Conservation (phyloP, 2,888 invertebrate genomes). For the Troides oblongomaculatus region DNA sequence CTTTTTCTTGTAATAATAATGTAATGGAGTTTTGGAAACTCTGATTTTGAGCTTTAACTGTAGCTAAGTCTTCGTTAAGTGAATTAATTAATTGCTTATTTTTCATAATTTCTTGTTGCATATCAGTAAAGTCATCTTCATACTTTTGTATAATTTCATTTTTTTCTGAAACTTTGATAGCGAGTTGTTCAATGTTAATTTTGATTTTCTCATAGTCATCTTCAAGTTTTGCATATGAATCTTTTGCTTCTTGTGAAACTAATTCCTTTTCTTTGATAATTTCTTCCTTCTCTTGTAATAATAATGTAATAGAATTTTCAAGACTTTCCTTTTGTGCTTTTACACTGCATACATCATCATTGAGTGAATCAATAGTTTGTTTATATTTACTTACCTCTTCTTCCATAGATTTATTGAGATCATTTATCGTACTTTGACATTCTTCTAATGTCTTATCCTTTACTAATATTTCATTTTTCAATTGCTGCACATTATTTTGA, state of each 20-base stretch:
- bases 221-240: slow-evolving; percentile 35
- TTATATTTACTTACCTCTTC: slow-evolving; percentile 6
- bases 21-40: slow-evolving; percentile 4
- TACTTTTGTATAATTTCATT: slow-evolving; percentile 12
- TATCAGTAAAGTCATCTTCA: slow-evolving; percentile 3
- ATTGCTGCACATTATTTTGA: not conserved
- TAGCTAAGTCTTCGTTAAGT: slow-evolving; percentile 7
- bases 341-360: slow-evolving; percentile 2
- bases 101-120: not conserved
- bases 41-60: slow-evolving; percentile 5
- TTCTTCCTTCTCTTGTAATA: slow-evolving; percentile 7
- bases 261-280: slow-evolving; percentile 11
- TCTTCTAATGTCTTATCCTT: slow-evolving; percentile 9
- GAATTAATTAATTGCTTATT: not conserved
- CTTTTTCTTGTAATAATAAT: slow-evolving; percentile 30
- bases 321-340: slow-evolving; percentile 1
- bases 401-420: slow-evolving; percentile 18
- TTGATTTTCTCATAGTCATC: slow-evolving; percentile 20
- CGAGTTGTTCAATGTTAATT: slow-evolving; percentile 1
- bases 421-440: slow-evolving; percentile 6
- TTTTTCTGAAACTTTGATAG: not conserved
- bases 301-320: not conserved
- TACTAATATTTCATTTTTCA: slow-evolving; percentile 4
- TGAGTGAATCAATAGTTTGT: not conserved
- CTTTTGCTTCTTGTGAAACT: slow-evolving; percentile 36